Percentiles rank a stretch among this genome's conserved stretches.
Evolutionary conservation across 23 tunicate species (phyloP).

Genomic region (Halocynthia roretzi): DNA sequence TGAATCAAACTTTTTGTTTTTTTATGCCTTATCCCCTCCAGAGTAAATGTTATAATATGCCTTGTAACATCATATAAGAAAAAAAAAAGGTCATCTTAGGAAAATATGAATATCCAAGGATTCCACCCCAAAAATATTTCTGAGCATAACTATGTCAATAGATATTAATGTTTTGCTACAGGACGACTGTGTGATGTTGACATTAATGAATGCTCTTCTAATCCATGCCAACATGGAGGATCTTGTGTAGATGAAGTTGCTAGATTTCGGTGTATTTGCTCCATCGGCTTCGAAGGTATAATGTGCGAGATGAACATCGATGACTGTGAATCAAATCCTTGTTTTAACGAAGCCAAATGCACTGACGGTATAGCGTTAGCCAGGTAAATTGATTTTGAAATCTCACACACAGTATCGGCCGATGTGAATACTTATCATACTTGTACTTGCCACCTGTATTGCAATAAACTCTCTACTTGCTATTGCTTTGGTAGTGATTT

Average conservation of each 20-base stretch:
- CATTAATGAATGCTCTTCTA: constrained; percentile 24
- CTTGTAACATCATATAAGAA: background rate
- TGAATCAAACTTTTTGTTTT: background rate
- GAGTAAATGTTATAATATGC: background rate
- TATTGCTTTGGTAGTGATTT: too few relatives aligned
- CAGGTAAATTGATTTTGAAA: too few relatives aligned
- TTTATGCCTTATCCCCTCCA: background rate
- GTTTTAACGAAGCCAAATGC: constrained; percentile 22
- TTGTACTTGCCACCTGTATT: too few relatives aligned
- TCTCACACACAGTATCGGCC: too few relatives aligned
- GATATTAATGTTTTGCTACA: background rate
- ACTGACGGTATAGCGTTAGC: constrained; percentile 16
- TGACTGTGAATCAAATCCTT: constrained; percentile 27
- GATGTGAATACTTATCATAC: too few relatives aligned
- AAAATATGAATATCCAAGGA: too few relatives aligned
- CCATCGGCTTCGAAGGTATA: constrained; percentile 15
- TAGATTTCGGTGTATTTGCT: constrained; percentile 22
- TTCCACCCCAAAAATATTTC: too few relatives aligned
- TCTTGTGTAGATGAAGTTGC: constrained; percentile 13
- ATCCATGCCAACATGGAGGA: constrained; percentile 15
- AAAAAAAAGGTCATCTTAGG: background rate
- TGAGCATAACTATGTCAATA: background rate
- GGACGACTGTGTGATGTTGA: constrained; percentile 28
- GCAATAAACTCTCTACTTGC: too few relatives aligned
- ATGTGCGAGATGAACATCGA: constrained; percentile 26